These are phyloP conservation scores for Drosophila mauritiana DNA, from an alignment of 1,140 invertebrate genomes.

Conservation along the genomic window DNA sequence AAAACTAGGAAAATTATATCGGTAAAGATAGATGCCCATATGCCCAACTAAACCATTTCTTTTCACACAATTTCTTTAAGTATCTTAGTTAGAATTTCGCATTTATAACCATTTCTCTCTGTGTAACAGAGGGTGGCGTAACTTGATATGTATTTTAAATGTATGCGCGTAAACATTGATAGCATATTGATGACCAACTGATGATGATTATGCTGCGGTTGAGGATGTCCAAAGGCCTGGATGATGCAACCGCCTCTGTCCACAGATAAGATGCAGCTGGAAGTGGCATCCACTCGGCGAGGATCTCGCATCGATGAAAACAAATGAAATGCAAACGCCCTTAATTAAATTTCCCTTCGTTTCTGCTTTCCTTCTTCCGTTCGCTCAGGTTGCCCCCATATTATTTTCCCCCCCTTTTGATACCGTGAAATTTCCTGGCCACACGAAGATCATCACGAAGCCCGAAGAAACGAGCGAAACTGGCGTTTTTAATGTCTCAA, in stretches of 20 bases:
- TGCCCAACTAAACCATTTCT: no score
- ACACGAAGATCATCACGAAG: conserved; percentile 56
- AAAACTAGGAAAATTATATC: background rate
- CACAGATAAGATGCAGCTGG: conserved; percentile 70
- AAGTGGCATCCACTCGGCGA: conserved; percentile 11
- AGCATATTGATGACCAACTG: conserved; percentile 70
- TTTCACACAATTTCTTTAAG: no score
- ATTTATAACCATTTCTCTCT: background rate
- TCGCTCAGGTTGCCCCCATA: conserved; percentile 14
- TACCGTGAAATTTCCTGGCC: conserved; percentile 55
- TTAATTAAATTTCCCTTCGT: conserved; percentile 69
- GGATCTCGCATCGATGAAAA: conserved; percentile 58
- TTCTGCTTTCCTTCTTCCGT: conserved; percentile 33
- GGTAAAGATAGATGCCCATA: no score
- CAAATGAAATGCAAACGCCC: conserved; percentile 78
- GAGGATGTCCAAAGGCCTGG: conserved; percentile 11
- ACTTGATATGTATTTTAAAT: conserved; percentile 76
- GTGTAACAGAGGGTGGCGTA: conserved; percentile 37
- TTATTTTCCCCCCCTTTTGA: background rate
- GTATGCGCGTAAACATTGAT: conserved; percentile 81
- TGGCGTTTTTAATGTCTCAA: conserved; percentile 78
- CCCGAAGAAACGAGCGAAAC: conserved; percentile 33
- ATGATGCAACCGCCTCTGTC: conserved; percentile 70
- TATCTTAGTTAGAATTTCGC: no score
- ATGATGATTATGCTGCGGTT: conserved; percentile 18